Evolutionary conservation across 1,140 invertebrate genomes (phyloP).

Genomic region (Dendrolimus punctatus): DNA sequence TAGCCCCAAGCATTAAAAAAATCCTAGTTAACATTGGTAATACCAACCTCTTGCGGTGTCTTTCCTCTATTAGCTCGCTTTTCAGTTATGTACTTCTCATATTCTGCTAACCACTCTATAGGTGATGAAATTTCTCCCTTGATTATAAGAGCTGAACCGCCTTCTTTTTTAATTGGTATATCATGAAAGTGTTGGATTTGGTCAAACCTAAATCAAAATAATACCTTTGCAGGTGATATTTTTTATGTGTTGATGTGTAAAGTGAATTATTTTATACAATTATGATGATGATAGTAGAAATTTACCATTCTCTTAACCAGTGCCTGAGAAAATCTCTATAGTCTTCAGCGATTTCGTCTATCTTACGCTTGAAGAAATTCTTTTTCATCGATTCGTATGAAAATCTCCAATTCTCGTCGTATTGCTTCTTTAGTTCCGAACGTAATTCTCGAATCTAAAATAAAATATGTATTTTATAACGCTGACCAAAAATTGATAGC

Average conservation of each 20-base stretch:
- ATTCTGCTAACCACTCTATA: conserved; percentile 36
- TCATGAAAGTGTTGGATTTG: conserved; percentile 32
- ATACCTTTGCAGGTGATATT: neutral
- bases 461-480: conserved; percentile 1
- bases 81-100: conserved; percentile 27
- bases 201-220: conserved; percentile 26
- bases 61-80: conserved; percentile 40
- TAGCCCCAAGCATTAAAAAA: neutral
- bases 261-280: neutral
- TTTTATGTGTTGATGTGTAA: too few species aligned
- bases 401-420: conserved; percentile 18
- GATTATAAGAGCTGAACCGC: conserved; percentile 29
- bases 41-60: conserved; percentile 30
- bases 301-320: conserved; percentile 48
- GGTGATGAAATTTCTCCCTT: conserved; percentile 35
- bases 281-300: neutral
- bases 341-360: conserved; percentile 26
- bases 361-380: conserved; percentile 21
- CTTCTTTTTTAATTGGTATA: conserved; percentile 36
- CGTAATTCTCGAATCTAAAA: conserved; percentile 13
- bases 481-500: neutral
- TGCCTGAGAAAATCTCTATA: conserved; percentile 32
- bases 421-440: conserved; percentile 14
- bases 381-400: conserved; percentile 22
- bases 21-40: neutral